Evolutionary conservation across 1,140 invertebrate genomes (phyloP).

Genomic region (Ostrea denselamellosa): DNA sequence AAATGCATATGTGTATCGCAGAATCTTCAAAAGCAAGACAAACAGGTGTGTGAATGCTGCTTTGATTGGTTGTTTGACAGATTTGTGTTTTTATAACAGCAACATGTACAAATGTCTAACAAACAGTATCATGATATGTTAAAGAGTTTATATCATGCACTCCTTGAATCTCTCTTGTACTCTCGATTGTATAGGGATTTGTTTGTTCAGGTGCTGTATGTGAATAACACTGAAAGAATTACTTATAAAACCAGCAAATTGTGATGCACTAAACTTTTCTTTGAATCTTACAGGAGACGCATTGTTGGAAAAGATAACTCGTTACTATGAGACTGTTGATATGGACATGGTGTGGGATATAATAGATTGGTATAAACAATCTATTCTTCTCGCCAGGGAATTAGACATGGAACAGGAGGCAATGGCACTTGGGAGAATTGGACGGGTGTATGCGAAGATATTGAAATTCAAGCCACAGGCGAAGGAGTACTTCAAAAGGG

Average conservation of each 20-base stretch:
- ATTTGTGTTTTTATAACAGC: too few species aligned
- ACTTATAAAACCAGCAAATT: too few species aligned
- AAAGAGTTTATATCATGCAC: too few species aligned
- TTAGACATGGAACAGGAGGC: slow-evolving; percentile 61
- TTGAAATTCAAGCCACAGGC: slow-evolving; percentile 62
- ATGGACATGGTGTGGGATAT: slow-evolving; percentile 66
- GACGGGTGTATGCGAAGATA: slow-evolving; percentile 59
- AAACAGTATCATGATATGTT: too few species aligned
- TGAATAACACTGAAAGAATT: too few species aligned
- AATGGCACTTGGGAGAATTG: slow-evolving; percentile 54
- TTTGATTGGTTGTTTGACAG: too few species aligned
- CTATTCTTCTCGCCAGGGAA: slow-evolving; percentile 57
- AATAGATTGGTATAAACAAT: slow-evolving; percentile 63
- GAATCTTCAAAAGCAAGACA: slow-evolving; percentile 56
- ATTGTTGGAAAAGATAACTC: slow-evolving; percentile 45
- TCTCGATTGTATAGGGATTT: too few species aligned
- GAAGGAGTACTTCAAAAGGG: slow-evolving; percentile 53
- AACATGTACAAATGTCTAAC: too few species aligned
- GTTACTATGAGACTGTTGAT: slow-evolving; percentile 60
- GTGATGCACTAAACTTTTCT: too few species aligned
- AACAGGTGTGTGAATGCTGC: slow-evolving; percentile 56
- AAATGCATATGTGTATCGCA: slow-evolving; percentile 52
- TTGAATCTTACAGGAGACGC: slow-evolving; percentile 54
- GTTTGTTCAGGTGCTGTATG: too few species aligned
- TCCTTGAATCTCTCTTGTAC: too few species aligned